phyloP scores from a whole-genome alignment of 2,797 vertebrate genomes.

The Gadopsis bispinosus region DNA sequence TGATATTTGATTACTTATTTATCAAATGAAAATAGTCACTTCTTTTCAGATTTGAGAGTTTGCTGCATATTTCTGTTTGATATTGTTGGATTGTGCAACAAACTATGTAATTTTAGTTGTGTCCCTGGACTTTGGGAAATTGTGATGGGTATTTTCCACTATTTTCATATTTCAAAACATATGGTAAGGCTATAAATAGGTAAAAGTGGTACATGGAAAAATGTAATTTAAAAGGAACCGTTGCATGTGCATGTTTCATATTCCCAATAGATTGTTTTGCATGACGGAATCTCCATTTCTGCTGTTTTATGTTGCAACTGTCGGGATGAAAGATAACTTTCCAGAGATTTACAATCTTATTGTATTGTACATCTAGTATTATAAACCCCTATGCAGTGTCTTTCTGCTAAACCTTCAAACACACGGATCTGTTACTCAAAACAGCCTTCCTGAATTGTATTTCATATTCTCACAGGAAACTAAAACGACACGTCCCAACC shows the following conservation, averaged over 20 bases:
- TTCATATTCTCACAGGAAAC: neutral
- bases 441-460: neutral
- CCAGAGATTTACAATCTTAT: neutral
- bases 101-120: neutral
- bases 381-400: neutral
- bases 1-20: too few species aligned
- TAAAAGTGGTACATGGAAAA: neutral
- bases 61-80: too few species aligned
- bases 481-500: neutral
- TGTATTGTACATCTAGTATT: neutral
- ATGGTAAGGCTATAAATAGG: neutral
- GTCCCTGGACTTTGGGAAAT: neutral
- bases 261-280: too few species aligned
- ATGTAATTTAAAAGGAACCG: neutral
- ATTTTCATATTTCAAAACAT: neutral
- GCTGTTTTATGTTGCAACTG: neutral
- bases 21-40: neutral
- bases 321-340: neutral
- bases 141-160: neutral
- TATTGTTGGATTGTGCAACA: neutral
- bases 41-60: too few species aligned
- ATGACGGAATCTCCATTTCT: too few species aligned
- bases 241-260: neutral
- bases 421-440: neutral
- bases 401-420: slow-evolving; percentile 1